A percentile compares a stretch with the other conserved stretches of the same genome.
These are phyloP conservation scores for Lasioglossum malachurum DNA, from an alignment of 2,888 invertebrate genomes.

Conservation along the genomic window DNA sequence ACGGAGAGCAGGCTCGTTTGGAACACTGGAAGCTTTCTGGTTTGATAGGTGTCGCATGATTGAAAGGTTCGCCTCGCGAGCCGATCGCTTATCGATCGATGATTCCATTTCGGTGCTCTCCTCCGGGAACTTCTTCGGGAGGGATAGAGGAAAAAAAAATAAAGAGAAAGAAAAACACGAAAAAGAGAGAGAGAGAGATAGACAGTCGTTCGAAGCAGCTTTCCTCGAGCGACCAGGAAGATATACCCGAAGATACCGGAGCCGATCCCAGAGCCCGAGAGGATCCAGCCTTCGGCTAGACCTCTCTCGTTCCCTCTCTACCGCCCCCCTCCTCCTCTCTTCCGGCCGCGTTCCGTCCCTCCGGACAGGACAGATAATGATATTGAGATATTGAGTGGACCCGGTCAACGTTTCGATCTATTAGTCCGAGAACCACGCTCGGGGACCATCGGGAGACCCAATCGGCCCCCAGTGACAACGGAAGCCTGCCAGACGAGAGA, in stretches of 20 bases:
- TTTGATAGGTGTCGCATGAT: slow-evolving; percentile 80
- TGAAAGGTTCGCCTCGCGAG: slow-evolving; percentile 77
- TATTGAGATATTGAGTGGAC: slow-evolving; percentile 77
- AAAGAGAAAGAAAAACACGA: neutral
- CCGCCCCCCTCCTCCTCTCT: neutral
- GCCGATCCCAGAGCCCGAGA: slow-evolving; percentile 67
- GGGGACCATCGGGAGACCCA: slow-evolving; percentile 19
- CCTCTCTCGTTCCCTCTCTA: slow-evolving; percentile 10
- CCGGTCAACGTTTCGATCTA: slow-evolving; percentile 71
- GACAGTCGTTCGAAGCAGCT: slow-evolving; percentile 46
- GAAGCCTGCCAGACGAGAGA: neutral
- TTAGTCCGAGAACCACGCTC: slow-evolving; percentile 68
- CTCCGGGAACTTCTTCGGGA: slow-evolving; percentile 50
- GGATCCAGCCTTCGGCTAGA: slow-evolving; percentile 34
- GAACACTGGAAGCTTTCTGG: slow-evolving; percentile 72
- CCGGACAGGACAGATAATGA: slow-evolving; percentile 75
- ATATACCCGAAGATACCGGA: slow-evolving; percentile 68
- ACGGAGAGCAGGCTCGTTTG: slow-evolving; percentile 60
- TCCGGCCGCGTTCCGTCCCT: slow-evolving; percentile 61
- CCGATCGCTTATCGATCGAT: slow-evolving; percentile 79
- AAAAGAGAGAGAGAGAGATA: slow-evolving; percentile 4
- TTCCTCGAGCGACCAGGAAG: slow-evolving; percentile 66
- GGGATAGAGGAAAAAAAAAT: slow-evolving; percentile 20
- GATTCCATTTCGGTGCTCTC: slow-evolving; percentile 75
- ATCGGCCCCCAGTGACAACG: slow-evolving; percentile 8